Percentiles rank a stretch among this genome's conserved stretches.
phyloP scores from a whole-genome alignment of 2,888 invertebrate genomes.

The Abrostola tripartita region DNA sequence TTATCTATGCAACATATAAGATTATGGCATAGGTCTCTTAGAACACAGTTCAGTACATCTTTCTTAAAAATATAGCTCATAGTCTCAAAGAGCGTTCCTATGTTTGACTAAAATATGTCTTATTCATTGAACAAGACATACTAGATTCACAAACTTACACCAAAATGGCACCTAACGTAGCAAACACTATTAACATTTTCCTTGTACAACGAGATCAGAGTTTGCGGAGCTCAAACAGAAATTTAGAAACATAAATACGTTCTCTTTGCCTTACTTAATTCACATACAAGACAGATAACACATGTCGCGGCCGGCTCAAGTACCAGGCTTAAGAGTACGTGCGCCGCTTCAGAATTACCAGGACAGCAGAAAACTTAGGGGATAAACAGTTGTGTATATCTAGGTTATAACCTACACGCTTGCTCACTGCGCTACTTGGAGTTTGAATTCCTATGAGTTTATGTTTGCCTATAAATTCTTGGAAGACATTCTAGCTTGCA shows the following conservation, averaged over 20 bases:
- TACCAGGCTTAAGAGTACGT: constrained; percentile 43
- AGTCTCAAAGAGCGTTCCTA: no score
- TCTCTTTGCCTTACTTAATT: constrained; percentile 34
- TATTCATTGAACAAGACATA: no score
- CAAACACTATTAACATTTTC: neutral
- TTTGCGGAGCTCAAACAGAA: constrained; percentile 5
- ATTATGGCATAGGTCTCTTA: no score
- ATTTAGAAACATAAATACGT: constrained; percentile 13
- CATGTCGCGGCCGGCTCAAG: constrained; percentile 41
- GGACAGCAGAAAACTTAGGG: constrained; percentile 30
- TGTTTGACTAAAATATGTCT: no score
- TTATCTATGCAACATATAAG: no score
- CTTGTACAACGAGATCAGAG: neutral
- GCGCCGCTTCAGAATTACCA: constrained; percentile 38
- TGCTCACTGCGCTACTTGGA: neutral
- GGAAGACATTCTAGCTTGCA: no score
- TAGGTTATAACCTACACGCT: neutral
- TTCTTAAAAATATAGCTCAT: no score
- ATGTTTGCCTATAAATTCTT: neutral
- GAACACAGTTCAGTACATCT: no score
- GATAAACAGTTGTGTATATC: constrained; percentile 17
- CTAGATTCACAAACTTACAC: neutral
- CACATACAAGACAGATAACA: constrained; percentile 40
- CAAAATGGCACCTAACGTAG: neutral
- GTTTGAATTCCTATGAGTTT: neutral